These are phyloP conservation scores for Dicrostonyx torquatus DNA, from an alignment of 2,797 vertebrate genomes.

Conservation along the genomic window DNA sequence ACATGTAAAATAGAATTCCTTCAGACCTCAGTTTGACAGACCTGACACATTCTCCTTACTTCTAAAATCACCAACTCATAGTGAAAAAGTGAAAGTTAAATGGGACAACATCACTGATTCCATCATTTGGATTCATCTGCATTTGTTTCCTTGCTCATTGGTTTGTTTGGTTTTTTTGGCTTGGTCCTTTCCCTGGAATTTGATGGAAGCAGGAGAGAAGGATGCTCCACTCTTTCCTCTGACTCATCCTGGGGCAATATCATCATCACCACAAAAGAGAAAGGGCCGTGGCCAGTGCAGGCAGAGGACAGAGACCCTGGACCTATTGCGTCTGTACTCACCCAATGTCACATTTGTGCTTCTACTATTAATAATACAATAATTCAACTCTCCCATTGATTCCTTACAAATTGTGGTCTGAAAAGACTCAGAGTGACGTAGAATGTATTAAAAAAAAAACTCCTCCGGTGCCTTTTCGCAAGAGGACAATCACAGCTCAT, in stretches of 20 bases:
- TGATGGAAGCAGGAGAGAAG: not conserved
- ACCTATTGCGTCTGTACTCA: not conserved
- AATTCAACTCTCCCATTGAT: constrained; percentile 5
- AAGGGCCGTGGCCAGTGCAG: not conserved
- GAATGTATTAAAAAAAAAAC: constrained; percentile 6
- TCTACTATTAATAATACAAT: not conserved
- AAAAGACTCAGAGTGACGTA: not conserved
- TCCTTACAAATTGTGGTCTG: constrained; percentile 12
- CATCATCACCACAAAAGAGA: not conserved
- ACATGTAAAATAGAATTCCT: not conserved
- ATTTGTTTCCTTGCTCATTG: not conserved
- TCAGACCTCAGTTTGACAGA: constrained; percentile 33
- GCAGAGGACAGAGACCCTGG: not conserved
- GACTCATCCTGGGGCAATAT: not conserved
- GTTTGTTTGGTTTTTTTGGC: not conserved
- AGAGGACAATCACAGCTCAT: not conserved
- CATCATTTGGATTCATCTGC: constrained; percentile 7
- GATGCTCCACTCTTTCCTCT: not conserved
- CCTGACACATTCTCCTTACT: not conserved
- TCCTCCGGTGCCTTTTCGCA: not conserved
- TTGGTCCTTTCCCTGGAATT: not conserved
- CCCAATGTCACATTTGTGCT: not conserved
- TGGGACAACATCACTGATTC: not conserved
- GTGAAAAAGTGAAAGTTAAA: not conserved
- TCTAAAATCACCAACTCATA: constrained; percentile 39